Base-by-base conservation (phyloP, 2,113 vertebrate species). In the Recurvirostra avosetta region DNA sequence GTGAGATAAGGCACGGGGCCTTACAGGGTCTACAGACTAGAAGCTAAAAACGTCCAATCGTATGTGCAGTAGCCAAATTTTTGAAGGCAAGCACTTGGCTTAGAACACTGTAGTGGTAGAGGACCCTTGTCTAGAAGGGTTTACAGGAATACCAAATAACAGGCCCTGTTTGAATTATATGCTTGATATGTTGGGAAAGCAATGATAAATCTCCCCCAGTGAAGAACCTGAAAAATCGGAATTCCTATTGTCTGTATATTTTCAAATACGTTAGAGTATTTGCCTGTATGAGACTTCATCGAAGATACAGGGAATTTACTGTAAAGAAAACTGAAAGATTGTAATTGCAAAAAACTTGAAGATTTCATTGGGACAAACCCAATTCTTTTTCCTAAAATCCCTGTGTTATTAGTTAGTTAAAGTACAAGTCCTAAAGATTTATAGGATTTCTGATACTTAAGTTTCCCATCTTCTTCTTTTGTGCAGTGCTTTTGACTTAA, bases 171-270 rank as follows among this genome's bases (percentile, higher is more conserved):
- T 52, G 40, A 73, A 56, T 66, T 61, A n/a, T 49, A 86, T 86
- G 40, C 27, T 81, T 84, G 21, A 2, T 87, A 5, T 25, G 11
- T 58, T 58, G 25, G 18, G 30, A 86, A 66, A 16, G 7, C 1
- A 8, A n/a, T 41, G 22, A 56, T 68, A 66, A 70, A 58, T n/a
- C n/a, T 49, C 22, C 14, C 5, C 5, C 17, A 36, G 26, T 22
- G 29, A 93, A 70, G 38, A 86, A 76, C 52, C 0, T 23, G 63
- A 73, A 61, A 84, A 62, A 27, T 30, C 0, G 0, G 7, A 66
- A 36, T 32, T 73, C 5, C 4, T 1, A 0, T 70, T 56, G 7
- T 73, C 32, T 62, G 5, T 70, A 2, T 80, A 13, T 92, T 81
- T 80, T 91, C 17, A 45, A 2, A 30, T 30, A 32, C 4, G 4